phyloP scores from a whole-genome alignment of 2,797 vertebrate species.

The Chanos chanos region DNA sequence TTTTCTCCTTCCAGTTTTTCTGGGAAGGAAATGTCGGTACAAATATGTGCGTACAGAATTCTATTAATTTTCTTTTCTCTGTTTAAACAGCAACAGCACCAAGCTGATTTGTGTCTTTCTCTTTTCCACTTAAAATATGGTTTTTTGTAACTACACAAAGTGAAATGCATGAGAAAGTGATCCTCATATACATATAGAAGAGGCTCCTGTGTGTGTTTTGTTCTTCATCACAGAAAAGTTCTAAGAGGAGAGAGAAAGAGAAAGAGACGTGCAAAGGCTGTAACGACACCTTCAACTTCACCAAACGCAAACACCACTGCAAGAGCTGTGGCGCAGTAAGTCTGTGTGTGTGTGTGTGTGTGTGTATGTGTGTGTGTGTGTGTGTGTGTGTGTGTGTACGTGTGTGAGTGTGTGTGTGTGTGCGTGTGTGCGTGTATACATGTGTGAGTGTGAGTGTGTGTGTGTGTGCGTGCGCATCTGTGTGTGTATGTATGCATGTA shows the following conservation, averaged over 20 bases:
- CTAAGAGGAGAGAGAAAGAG: constrained; percentile 89
- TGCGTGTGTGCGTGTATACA: neutral
- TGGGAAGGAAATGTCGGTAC: too few relatives aligned
- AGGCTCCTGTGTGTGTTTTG: constrained; percentile 21
- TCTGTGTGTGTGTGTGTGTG: constrained; percentile 9
- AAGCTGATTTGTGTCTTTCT: too few relatives aligned
- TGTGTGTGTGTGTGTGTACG: neutral
- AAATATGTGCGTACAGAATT: too few relatives aligned
- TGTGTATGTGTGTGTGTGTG: constrained; percentile 6
- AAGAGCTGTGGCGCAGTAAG: constrained; percentile 90
- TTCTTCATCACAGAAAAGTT: constrained; percentile 77
- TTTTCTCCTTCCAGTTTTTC: too few relatives aligned
- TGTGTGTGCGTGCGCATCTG: neutral
- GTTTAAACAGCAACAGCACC: too few relatives aligned
- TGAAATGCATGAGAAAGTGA: too few relatives aligned
- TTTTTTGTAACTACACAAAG: too few relatives aligned
- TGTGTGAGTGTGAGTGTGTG: too few relatives aligned
- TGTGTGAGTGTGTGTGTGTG: neutral
- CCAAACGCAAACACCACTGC: constrained; percentile 93
- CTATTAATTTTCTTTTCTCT: too few relatives aligned
- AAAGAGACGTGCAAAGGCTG: constrained; percentile 92
- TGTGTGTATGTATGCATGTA: too few relatives aligned
- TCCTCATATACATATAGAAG: too few relatives aligned
- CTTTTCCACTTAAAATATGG: too few relatives aligned
- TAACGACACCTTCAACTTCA: constrained; percentile 90